Base-by-base conservation (phyloP, 2,797 vertebrate genomes). In the Helarctos malayanus region DNA sequence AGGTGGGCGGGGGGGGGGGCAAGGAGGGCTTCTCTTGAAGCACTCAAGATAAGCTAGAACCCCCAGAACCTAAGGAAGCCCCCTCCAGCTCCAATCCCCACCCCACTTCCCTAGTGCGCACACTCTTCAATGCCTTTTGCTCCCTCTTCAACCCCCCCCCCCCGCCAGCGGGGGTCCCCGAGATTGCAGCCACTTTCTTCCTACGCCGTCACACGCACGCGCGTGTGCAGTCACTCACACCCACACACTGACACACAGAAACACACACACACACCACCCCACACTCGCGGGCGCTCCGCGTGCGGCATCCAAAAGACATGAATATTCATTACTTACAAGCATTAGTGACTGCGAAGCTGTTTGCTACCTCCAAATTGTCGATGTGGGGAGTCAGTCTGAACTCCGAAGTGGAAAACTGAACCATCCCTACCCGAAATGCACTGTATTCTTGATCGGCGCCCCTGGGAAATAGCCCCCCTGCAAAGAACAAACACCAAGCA, bases 371-470 rank as follows among this genome's bases (percentile, higher is more conserved):
- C 99, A 99, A 99, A 98, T 99, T 99, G 99, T 99, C 99, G 98
- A 99, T 99, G 98, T 99, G 99, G 88, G 99, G 99, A 97, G 99
- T 99, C 98, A 99, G 98, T 98, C 99, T 99, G 99, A 99, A 99
- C 99, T 99, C 99, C 95, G 99, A 99, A 98, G 99, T 99, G 99
- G 99, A 99, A 98, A 99, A 99, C 98, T 99, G 99, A 99, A 99
- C 99, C 99, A 99, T 99, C 93, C 99, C 99, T 99, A 99, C 99
- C 98, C 99, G 99, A 98, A 99, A 99, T 79, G 99, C 99, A 98
- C 99, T 99, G 99, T 99, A 99, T 99, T 99, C 99, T 99, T 99
- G 99, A 98, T 99, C 99, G 61, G 99, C 99, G 97, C 99, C 99
- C 98, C 99, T 99, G 91, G 99, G 99, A 99, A 99, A 99, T 76